Percentiles rank a stretch among this genome's conserved stretches.
Conservation (phyloP, 2,113 vertebrate genomes). For the Saimiri boliviensis region DNA sequence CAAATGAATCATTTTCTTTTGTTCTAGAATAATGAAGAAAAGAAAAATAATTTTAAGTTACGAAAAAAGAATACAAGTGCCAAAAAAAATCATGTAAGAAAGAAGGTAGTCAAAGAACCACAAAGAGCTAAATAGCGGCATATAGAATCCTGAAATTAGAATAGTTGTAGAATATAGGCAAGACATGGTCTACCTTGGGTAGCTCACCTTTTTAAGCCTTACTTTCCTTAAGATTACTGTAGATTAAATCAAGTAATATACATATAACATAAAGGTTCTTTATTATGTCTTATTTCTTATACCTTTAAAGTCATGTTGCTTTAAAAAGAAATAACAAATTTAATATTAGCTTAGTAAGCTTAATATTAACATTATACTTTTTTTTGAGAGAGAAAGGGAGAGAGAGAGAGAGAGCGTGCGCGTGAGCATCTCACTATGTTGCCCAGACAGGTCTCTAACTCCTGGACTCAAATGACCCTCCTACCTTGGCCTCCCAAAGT, state of each 20-base stretch:
- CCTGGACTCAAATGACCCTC: no score
- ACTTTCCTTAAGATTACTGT: neutral
- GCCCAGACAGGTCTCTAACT: no score
- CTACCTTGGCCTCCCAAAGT: no score
- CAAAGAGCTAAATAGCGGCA: neutral
- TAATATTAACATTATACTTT: neutral
- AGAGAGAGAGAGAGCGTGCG: no score
- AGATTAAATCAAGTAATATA: constrained; percentile 8
- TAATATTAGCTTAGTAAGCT: neutral
- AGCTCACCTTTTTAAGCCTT: neutral
- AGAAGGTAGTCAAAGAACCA: neutral
- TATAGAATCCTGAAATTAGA: neutral
- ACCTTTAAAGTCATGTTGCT: neutral
- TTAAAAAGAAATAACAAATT: neutral
- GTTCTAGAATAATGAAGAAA: constrained; percentile 15
- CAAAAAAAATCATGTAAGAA: constrained; percentile 12
- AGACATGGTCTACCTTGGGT: neutral
- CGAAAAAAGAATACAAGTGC: neutral
- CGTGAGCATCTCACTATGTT: no score
- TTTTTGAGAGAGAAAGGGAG: no score
- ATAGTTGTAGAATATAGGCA: neutral
- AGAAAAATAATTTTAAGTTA: neutral
- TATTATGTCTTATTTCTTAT: neutral
- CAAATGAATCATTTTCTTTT: neutral
- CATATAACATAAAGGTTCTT: neutral